Evolutionary conservation across 2,113 vertebrate species (phyloP).

Genomic region (Halcyon malimbica): DNA sequence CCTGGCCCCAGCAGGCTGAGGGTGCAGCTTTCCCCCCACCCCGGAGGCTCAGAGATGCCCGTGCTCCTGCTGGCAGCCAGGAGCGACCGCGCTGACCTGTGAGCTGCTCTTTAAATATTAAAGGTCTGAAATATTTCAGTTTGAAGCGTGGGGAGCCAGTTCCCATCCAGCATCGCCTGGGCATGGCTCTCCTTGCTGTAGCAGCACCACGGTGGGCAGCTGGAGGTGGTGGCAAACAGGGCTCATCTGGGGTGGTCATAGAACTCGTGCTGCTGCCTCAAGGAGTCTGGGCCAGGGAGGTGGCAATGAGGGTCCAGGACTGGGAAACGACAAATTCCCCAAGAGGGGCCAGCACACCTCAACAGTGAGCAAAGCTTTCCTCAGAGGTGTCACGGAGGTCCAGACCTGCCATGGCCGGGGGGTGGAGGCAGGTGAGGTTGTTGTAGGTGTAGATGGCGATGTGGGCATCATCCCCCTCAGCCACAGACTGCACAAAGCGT

Average conservation of each 20-base stretch:
- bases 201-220: background rate
- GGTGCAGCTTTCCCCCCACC: background rate
- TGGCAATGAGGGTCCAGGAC: background rate
- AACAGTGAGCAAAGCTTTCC: constrained; percentile 83
- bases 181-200: background rate
- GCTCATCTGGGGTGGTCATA: background rate
- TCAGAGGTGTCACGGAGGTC: constrained; percentile 85
- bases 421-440: constrained; percentile 90
- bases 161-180: background rate
- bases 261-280: background rate
- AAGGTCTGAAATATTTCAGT: background rate
- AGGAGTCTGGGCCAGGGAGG: background rate
- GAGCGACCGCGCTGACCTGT: background rate
- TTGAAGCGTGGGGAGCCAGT: background rate
- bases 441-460: constrained; percentile 83
- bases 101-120: background rate
- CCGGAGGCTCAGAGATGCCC: background rate
- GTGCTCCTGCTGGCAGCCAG: background rate
- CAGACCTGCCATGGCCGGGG: constrained; percentile 74
- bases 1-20: background rate
- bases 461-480: constrained; percentile 85
- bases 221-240: background rate
- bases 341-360: background rate
- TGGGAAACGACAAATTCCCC: background rate
- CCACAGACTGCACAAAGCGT: constrained; percentile 81